A percentile compares a stretch with the other conserved stretches of the same genome.
phyloP scores from a whole-genome alignment of 2,888 invertebrate species.

The Acanthosepion lycidas region DNA sequence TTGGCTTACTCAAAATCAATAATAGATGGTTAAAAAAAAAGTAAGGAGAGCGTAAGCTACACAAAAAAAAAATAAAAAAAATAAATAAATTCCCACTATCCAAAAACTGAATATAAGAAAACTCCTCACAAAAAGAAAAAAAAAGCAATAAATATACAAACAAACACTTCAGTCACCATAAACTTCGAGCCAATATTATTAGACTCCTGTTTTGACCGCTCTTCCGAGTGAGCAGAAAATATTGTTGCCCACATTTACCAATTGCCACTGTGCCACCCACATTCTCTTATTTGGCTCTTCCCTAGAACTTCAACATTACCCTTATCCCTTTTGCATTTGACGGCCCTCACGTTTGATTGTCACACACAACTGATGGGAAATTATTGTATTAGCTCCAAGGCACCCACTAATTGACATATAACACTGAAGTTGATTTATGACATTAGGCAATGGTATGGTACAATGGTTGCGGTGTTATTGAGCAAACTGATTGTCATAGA shows the following conservation, averaged over 20 bases:
- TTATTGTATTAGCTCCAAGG: constrained; percentile 20
- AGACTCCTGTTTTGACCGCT: constrained; percentile 33
- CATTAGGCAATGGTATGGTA: background rate
- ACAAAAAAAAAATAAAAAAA: too few relatives aligned
- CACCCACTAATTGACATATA: constrained; percentile 10
- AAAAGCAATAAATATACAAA: background rate
- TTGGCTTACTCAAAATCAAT: too few relatives aligned
- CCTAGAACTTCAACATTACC: background rate
- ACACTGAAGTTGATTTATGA: background rate
- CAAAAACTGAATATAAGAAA: too few relatives aligned
- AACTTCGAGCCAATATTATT: background rate
- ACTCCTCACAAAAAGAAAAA: background rate
- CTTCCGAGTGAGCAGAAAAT: background rate
- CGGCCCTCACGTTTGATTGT: background rate
- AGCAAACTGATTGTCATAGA: too few relatives aligned
- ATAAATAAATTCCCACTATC: too few relatives aligned
- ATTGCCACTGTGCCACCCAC: background rate
- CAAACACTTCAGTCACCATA: background rate
- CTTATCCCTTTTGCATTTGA: background rate
- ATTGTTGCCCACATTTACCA: background rate
- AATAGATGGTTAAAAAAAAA: too few relatives aligned
- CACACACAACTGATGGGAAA: background rate
- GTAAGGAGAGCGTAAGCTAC: too few relatives aligned
- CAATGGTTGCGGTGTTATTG: background rate
- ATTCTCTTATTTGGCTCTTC: too few relatives aligned